phyloP scores from a whole-genome alignment of 2,113 vertebrate genomes.

The Ctenomys sociabilis region DNA sequence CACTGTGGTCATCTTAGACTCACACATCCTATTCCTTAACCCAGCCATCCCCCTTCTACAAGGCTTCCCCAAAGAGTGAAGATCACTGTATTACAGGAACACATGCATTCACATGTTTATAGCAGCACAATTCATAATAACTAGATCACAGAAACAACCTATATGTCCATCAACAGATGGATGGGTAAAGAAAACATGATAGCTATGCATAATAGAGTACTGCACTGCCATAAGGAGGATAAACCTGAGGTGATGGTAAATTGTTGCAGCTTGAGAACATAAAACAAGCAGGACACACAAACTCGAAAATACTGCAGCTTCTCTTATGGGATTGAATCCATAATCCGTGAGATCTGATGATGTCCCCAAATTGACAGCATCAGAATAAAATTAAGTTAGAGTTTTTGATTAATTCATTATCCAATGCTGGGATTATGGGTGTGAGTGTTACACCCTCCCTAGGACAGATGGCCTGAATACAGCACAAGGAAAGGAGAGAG shows the following conservation, averaged over 20 bases:
- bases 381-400: background rate
- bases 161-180: background rate
- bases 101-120: background rate
- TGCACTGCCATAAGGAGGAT: background rate
- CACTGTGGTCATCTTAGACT: background rate
- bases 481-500: no score
- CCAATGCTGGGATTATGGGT: no score
- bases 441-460: no score
- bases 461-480: no score
- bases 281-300: background rate
- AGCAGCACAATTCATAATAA: background rate
- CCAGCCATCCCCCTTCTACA: background rate
- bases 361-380: background rate
- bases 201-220: background rate
- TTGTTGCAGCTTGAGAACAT: background rate
- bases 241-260: background rate
- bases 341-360: background rate
- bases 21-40: background rate
- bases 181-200: background rate
- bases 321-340: background rate
- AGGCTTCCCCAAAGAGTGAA: background rate
- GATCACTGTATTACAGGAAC: background rate
- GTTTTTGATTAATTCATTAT: no score
- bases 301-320: background rate
- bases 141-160: background rate